Evolutionary conservation across 2,888 invertebrate species (phyloP).

Genomic region (Oligia latruncula): DNA sequence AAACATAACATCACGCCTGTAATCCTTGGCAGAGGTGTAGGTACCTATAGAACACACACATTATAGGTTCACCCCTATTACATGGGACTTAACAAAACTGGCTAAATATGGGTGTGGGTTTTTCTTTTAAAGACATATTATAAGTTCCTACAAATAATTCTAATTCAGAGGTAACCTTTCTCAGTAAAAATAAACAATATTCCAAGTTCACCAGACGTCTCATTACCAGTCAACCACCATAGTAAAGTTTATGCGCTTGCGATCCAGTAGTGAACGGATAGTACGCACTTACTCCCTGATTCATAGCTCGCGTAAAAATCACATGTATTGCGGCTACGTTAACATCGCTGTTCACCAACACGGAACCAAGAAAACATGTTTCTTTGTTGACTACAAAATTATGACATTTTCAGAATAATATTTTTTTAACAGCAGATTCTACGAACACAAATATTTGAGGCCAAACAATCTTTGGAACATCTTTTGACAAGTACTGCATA

Average conservation of each 20-base stretch:
- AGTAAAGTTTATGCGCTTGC: conserved; percentile 21
- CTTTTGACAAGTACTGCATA: background rate
- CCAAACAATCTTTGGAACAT: background rate
- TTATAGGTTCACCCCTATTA: background rate
- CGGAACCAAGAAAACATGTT: conserved; percentile 1
- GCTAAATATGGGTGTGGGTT: background rate
- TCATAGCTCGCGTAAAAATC: conserved; percentile 67
- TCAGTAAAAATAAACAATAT: background rate
- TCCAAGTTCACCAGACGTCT: conserved; percentile 6
- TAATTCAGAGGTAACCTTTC: background rate
- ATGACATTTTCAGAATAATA: background rate
- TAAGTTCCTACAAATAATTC: background rate
- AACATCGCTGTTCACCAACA: conserved; percentile 16
- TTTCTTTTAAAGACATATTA: background rate
- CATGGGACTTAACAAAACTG: background rate
- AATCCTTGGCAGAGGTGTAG: background rate
- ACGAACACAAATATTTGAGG: background rate
- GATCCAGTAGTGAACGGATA: conserved; percentile 52
- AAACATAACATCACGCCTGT: background rate
- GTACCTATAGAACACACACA: background rate
- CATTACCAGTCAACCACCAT: conserved; percentile 8
- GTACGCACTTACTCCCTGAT: conserved; percentile 62
- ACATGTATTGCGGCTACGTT: conserved; percentile 36
- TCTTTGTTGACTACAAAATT: background rate
- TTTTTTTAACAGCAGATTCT: too few relatives aligned